Evolutionary conservation across 2,113 vertebrate species (phyloP).

Genomic region (Etheostoma spectabile): DNA sequence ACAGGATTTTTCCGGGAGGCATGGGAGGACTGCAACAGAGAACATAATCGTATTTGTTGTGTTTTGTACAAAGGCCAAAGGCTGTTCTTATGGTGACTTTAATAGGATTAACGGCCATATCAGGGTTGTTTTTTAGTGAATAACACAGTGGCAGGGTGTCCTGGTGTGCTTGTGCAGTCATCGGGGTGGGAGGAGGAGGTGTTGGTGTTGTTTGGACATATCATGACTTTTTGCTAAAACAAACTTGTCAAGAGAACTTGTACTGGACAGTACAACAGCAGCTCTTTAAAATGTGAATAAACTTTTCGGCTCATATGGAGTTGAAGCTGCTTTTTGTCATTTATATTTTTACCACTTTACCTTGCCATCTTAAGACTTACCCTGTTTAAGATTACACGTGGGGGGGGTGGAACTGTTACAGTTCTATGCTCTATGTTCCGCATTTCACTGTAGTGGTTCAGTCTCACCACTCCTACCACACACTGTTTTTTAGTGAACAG

Average conservation of each 20-base stretch:
- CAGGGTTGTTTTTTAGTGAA: constrained; percentile 42
- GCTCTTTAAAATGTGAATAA: background rate
- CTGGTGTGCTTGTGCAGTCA: constrained; percentile 33
- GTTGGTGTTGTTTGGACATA: background rate
- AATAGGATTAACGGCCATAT: constrained; percentile 68
- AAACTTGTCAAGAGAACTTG: background rate
- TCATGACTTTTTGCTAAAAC: background rate
- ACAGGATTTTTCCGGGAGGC: constrained; percentile 51
- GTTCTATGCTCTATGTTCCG: too few species aligned
- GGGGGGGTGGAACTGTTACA: too few species aligned
- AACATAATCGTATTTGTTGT: constrained; percentile 59
- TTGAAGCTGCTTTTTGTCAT: background rate
- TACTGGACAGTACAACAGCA: background rate
- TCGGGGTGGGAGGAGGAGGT: constrained; percentile 7
- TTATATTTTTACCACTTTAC: background rate
- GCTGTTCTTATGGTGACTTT: constrained; percentile 52
- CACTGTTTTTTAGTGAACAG: too few species aligned
- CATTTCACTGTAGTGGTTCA: too few species aligned
- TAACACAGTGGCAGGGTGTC: constrained; percentile 31
- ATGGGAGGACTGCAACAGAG: constrained; percentile 47
- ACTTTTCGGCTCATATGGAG: background rate
- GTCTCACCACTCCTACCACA: too few species aligned
- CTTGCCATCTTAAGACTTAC: too few species aligned
- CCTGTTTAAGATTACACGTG: too few species aligned
- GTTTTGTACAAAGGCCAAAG: constrained; percentile 60